Evolutionary conservation across 2,797 vertebrate species (phyloP).

Genomic region (Paratrypauchen microcephalus): DNA sequence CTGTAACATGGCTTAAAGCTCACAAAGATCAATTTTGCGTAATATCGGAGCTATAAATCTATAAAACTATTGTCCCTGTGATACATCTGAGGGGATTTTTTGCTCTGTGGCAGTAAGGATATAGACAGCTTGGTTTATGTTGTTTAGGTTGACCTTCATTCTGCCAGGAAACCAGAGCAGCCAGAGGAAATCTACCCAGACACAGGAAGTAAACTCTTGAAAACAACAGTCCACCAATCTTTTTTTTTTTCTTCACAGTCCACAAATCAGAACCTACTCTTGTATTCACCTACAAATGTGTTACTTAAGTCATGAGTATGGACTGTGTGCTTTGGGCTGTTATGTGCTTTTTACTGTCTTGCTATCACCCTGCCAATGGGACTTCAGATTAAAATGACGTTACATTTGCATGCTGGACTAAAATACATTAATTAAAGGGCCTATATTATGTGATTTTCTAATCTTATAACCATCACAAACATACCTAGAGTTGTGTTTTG

Average conservation of each 20-base stretch:
- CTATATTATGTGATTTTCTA: too few relatives aligned
- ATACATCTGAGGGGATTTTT: background rate
- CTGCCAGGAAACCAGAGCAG: background rate
- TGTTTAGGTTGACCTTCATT: background rate
- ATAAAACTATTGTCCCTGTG: background rate
- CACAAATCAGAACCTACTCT: background rate
- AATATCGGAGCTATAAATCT: background rate
- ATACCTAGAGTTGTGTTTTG: too few relatives aligned
- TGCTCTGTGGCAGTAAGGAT: background rate
- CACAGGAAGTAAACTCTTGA: slow-evolving; percentile 1
- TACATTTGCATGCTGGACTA: too few relatives aligned
- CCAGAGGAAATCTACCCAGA: background rate
- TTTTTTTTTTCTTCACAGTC: background rate
- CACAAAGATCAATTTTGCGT: too few relatives aligned
- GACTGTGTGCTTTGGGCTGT: too few relatives aligned
- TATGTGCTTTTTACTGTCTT: too few relatives aligned
- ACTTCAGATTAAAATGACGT: too few relatives aligned
- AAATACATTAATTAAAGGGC: too few relatives aligned
- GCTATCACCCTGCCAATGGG: too few relatives aligned
- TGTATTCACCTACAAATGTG: background rate
- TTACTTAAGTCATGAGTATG: too few relatives aligned
- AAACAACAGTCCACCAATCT: background rate
- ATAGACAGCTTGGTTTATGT: background rate
- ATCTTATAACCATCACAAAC: too few relatives aligned
- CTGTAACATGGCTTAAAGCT: too few relatives aligned